Percentiles rank a stretch among this genome's conserved stretches.
phyloP scores from a whole-genome alignment of 2,113 vertebrate species.

The Crotalus horridus region DNA sequence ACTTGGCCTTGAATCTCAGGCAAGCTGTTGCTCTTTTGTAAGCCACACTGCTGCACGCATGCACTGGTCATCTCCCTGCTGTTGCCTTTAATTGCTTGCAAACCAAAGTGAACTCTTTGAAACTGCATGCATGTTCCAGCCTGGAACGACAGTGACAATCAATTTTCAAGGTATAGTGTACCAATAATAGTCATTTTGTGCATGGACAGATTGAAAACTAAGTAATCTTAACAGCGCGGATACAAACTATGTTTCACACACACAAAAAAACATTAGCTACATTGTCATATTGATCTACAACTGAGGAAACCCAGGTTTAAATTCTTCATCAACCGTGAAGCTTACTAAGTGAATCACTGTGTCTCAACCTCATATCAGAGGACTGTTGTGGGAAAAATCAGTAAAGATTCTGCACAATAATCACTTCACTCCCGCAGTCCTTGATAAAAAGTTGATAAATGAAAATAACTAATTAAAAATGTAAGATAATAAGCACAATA shows the following conservation, averaged over 20 bases:
- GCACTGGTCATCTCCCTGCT: neutral
- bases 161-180: neutral
- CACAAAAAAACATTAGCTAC: neutral
- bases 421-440: neutral
- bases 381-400: neutral
- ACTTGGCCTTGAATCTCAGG: neutral
- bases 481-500: neutral
- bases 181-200: neutral
- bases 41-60: neutral
- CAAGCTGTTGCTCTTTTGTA: neutral
- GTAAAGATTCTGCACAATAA: neutral
- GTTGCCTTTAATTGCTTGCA: neutral
- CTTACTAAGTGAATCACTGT: neutral
- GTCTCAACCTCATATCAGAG: neutral
- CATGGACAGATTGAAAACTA: neutral
- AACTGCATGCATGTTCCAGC: neutral
- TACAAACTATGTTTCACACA: neutral
- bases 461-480: neutral
- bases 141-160: neutral
- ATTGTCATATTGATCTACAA: neutral
- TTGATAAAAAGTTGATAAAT: neutral
- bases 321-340: neutral
- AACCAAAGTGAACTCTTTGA: neutral
- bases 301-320: neutral
- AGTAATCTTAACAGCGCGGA: neutral